Evolutionary conservation across 1,140 invertebrate genomes (phyloP).

Genomic region (Dendroctonus ponderosae): DNA sequence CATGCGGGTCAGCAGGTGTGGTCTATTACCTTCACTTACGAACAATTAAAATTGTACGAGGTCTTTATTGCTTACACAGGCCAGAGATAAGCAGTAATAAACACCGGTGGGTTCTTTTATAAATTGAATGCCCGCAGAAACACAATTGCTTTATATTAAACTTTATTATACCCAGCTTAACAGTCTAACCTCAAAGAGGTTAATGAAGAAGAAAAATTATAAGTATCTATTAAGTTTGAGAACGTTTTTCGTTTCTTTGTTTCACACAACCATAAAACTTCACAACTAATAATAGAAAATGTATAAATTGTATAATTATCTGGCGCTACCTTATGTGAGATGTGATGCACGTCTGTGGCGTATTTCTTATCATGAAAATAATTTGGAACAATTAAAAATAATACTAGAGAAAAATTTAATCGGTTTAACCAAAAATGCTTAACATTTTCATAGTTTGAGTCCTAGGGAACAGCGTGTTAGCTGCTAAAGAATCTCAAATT

Average conservation of each 20-base stretch:
- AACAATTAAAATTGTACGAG: conserved; percentile 44
- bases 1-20: conserved; percentile 40
- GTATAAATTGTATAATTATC: too few relatives aligned
- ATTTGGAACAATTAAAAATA: too few relatives aligned
- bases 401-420: too few relatives aligned
- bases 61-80: conserved; percentile 39
- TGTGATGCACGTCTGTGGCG: too few relatives aligned
- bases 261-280: too few relatives aligned
- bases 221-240: not conserved
- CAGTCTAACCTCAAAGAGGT: conserved; percentile 11
- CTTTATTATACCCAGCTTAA: conserved; percentile 42
- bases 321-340: too few relatives aligned
- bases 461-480: too few relatives aligned
- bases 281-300: too few relatives aligned
- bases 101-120: conserved; percentile 41
- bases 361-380: too few relatives aligned
- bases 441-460: too few relatives aligned
- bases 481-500: too few relatives aligned
- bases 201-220: conserved; percentile 25
- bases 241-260: not conserved
- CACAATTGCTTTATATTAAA: conserved; percentile 44
- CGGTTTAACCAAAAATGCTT: too few relatives aligned
- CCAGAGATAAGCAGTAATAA: conserved; percentile 30
- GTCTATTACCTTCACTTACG: conserved; percentile 47
- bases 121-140: conserved; percentile 43